phyloP scores from a whole-genome alignment of 2,113 vertebrate species.

The Hippotragus niger region DNA sequence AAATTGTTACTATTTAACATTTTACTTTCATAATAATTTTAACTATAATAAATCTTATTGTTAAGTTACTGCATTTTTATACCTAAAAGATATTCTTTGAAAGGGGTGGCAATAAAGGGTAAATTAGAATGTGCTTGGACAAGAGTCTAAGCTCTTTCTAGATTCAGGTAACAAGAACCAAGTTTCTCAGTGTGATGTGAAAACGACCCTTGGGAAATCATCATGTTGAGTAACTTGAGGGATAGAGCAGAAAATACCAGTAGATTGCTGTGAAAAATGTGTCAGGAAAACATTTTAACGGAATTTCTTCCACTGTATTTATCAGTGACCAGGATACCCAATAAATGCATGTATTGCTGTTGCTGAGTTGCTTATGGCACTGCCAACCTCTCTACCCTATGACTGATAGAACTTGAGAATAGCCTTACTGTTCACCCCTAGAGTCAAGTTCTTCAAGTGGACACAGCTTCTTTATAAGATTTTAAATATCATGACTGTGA shows the following conservation, averaged over 20 bases:
- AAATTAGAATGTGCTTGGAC: neutral
- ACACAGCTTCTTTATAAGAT: neutral
- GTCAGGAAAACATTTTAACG: conserved; percentile 62
- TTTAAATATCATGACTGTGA: neutral
- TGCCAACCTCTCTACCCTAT: neutral
- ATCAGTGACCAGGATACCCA: conserved; percentile 10
- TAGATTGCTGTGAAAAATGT: conserved; percentile 61
- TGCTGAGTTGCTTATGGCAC: neutral
- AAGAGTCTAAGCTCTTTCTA: neutral
- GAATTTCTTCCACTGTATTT: conserved; percentile 63
- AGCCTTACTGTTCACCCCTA: neutral
- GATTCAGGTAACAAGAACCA: conserved; percentile 24
- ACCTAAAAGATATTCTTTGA: conserved; percentile 8
- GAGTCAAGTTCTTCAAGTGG: neutral
- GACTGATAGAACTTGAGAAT: conserved; percentile 21
- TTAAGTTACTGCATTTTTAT: neutral
- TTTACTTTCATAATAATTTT: conserved; percentile 5
- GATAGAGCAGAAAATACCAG: conserved; percentile 39
- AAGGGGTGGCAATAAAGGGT: neutral
- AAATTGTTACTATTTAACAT: neutral
- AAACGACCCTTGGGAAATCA: conserved; percentile 64
- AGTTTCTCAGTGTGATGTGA: conserved; percentile 25
- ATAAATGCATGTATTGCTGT: conserved; percentile 46
- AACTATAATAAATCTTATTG: neutral
- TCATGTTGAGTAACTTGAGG: conserved; percentile 35